Evolutionary conservation across 2,113 vertebrate species (phyloP), one percentile per base, ranked within the genome.

Genomic region (Nasalis larvatus): DNA sequence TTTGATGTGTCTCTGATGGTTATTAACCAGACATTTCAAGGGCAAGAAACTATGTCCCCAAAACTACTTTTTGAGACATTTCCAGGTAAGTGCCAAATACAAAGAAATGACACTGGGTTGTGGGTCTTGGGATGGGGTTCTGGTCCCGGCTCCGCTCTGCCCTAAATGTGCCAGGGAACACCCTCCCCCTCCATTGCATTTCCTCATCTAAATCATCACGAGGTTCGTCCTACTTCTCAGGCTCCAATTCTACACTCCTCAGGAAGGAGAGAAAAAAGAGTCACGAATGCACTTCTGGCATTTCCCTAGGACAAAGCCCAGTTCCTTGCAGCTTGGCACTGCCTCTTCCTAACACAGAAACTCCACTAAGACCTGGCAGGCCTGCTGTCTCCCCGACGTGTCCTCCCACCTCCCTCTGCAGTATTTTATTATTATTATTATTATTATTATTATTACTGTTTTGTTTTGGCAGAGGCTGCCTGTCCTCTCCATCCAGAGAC

Each of bases 21-120:
- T 92, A 77, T 71, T 71, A 86, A 71, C 42, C 37, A 97, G 78
- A 60, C 84, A 76, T 82, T 92, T 94, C 95, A 93, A 95, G 81
- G 92, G 81, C 69, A 93, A 91, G 96, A 91, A 56, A 83, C 17
- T 60, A 52, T 73, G 86, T 89, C 21, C 54, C 12, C 17, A 23
- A 84, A 86, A 71, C 73, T 40, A 76, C 54, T 68, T 86, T 91
- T 96, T 76, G 16, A 86, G 86, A 93, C 10, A 76, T 71, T 91
- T 94, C 40, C 32, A 93, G 80, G 47, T 54, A 97, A 93, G 84
- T 74, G 56, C 68, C 1, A 86, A 56, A 91, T 73, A 68, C 25
- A 84, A 71, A 94, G 80, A 69, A 86, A 81, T 56, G 54, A 17
- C 8, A 21, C 42, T 17, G 76, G 71, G 27, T 17, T 17, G 25